phyloP scores from a whole-genome alignment of 2,113 vertebrate genomes.

The Camelus bactrianus region DNA sequence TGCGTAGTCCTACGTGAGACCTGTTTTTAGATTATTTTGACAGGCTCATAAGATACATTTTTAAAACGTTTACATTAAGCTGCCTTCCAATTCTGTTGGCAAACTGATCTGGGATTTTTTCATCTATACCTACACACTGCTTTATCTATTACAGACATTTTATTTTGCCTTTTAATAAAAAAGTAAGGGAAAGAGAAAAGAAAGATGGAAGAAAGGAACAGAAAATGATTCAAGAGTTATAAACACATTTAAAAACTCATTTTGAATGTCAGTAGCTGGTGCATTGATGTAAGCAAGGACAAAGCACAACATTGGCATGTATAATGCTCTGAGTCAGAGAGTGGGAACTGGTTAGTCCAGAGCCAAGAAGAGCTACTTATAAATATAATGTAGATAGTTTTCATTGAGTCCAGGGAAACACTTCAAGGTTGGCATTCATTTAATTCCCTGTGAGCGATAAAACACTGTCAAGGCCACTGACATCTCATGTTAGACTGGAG shows the following conservation, averaged over 20 bases:
- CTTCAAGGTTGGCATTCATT: conserved; percentile 4
- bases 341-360: background rate
- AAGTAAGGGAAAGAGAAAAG: background rate
- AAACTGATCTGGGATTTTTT: conserved; percentile 3
- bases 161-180: conserved; percentile 29
- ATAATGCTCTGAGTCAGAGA: background rate
- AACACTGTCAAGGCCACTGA: background rate
- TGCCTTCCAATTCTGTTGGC: conserved; percentile 20
- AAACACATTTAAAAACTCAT: background rate
- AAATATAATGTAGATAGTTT: conserved; percentile 7
- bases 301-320: background rate
- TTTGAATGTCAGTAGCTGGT: background rate
- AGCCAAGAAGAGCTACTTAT: background rate
- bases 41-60: conserved; percentile 10
- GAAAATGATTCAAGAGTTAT: background rate
- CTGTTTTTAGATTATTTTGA: conserved; percentile 61
- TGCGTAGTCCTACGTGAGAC: background rate
- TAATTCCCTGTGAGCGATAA: background rate
- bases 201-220: background rate
- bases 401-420: background rate
- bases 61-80: conserved; percentile 38
- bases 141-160: background rate
- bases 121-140: background rate
- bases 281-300: background rate
- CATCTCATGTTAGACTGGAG: background rate